A percentile compares a stretch with the other conserved stretches of the same genome.
These are phyloP conservation scores for Salvelinus alpinus DNA, from an alignment of 2,113 vertebrate species.

Conservation along the genomic window DNA sequence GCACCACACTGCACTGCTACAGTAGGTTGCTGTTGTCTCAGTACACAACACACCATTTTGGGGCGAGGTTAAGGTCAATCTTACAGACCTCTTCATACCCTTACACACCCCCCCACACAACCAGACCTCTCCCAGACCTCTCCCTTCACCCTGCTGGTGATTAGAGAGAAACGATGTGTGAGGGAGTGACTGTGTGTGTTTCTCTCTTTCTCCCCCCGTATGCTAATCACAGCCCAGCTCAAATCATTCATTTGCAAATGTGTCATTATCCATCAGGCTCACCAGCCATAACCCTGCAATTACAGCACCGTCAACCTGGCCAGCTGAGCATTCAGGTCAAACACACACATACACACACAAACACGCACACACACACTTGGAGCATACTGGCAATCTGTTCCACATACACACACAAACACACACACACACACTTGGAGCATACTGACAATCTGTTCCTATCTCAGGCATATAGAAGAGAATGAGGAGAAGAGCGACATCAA, in stretches of 20 bases:
- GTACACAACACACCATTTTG: neutral
- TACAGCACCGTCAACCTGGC: constrained; percentile 75
- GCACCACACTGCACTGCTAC: no score
- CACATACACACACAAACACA: constrained; percentile 3
- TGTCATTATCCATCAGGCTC: constrained; percentile 97
- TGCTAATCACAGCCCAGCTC: constrained; percentile 86
- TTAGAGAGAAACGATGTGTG: constrained; percentile 37
- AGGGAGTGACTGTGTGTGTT: constrained; percentile 12
- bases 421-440: neutral
- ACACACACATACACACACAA: constrained; percentile 18
- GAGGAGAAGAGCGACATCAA: neutral
- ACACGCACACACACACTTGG: neutral
- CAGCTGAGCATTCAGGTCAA: constrained; percentile 64
- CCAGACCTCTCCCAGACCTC: constrained; percentile 59
- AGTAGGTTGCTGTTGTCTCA: no score
- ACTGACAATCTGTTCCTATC: neutral
- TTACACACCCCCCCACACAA: constrained; percentile 18
- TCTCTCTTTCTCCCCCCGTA: constrained; percentile 53
- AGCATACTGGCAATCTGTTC: neutral
- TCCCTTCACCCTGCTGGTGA: constrained; percentile 43
- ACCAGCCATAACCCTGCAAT: constrained; percentile 97
- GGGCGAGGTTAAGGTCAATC: constrained; percentile 30
- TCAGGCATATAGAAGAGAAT: neutral
- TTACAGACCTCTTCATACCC: constrained; percentile 47
- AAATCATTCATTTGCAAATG: constrained; percentile 99